Evolutionary conservation across 1,140 invertebrate genomes (phyloP).

Genomic region (Metaphire vulgaris): DNA sequence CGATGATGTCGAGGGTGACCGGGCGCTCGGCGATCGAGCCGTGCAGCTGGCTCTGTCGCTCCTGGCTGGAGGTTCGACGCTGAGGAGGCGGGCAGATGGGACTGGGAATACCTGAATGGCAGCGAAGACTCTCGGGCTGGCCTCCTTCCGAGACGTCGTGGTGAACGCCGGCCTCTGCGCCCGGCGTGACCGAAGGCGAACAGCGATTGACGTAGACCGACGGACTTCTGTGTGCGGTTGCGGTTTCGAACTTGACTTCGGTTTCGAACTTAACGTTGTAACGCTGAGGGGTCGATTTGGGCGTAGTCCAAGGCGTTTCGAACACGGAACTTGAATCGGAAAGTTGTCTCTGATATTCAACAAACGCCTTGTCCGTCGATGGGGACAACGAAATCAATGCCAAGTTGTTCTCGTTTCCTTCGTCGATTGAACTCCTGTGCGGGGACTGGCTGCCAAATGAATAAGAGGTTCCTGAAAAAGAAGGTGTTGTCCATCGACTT

Average conservation of each 20-base stretch:
- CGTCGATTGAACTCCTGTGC: conserved; percentile 6
- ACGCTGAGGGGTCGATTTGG: conserved; percentile 42
- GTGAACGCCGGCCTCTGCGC: conserved; percentile 16
- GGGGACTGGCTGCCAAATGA: conserved; percentile 55
- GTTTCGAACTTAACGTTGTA: conserved; percentile 50
- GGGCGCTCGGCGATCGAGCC: conserved; percentile 60
- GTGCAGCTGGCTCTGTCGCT: conserved; percentile 40
- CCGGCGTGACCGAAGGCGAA: conserved; percentile 27
- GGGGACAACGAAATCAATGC: conserved; percentile 29
- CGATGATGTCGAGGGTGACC: conserved; percentile 60
- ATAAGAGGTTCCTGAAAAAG: conserved; percentile 63
- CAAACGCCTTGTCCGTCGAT: conserved; percentile 30
- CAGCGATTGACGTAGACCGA: conserved; percentile 24
- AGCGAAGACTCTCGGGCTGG: conserved; percentile 2
- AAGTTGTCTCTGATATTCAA: conserved; percentile 38
- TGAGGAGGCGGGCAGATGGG: conserved; percentile 53
- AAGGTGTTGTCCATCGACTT: conserved; percentile 55
- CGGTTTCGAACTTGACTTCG: conserved; percentile 37
- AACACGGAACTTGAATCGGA: conserved; percentile 40
- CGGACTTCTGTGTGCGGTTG: conserved; percentile 29
- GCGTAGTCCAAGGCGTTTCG: conserved; percentile 40
- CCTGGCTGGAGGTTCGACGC: conserved; percentile 56
- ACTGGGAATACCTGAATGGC: conserved; percentile 10
- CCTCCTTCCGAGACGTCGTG: conserved; percentile 50
- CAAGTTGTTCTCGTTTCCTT: conserved; percentile 27